Conservation (phyloP, 30 jellyfish, hydroid and myxozoan species). For the Morbakka virulenta region DNA sequence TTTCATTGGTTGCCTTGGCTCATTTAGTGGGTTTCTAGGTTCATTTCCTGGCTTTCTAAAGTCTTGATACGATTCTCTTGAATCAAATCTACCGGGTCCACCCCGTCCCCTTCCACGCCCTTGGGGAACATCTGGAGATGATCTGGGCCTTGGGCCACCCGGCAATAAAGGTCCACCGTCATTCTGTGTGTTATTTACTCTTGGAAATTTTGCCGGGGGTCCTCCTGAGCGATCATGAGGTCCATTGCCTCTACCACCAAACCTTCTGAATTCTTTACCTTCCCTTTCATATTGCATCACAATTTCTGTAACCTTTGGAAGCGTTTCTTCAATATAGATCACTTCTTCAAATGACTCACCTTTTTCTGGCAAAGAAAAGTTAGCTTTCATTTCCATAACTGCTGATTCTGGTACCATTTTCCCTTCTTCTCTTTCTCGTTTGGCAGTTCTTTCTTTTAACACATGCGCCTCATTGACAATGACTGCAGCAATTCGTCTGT, state of each 20-base stretch:
- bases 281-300: conserved; percentile 46
- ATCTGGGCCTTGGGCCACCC: neutral
- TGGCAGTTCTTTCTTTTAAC: conserved; percentile 64
- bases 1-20: too few relatives aligned
- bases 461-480: conserved; percentile 63
- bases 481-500: conserved; percentile 87
- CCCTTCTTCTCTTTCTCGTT: conserved; percentile 82
- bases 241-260: too few relatives aligned
- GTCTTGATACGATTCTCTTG: too few relatives aligned
- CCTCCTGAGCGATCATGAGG: too few relatives aligned
- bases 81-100: neutral
- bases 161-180: neutral
- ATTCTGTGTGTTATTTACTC: neutral
- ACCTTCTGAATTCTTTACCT: conserved; percentile 62
- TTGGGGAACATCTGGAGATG: neutral
- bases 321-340: conserved; percentile 61
- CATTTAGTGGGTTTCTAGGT: too few relatives aligned
- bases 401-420: conserved; percentile 89
- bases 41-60: too few relatives aligned
- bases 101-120: neutral
- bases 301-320: conserved; percentile 63
- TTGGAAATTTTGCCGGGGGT: neutral
- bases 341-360: conserved; percentile 97
- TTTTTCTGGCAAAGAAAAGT: conserved; percentile 85
- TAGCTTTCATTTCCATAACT: conserved; percentile 93